These are phyloP conservation scores for Promerops cafer DNA, from an alignment of 2,113 vertebrate species.

Conservation along the genomic window DNA sequence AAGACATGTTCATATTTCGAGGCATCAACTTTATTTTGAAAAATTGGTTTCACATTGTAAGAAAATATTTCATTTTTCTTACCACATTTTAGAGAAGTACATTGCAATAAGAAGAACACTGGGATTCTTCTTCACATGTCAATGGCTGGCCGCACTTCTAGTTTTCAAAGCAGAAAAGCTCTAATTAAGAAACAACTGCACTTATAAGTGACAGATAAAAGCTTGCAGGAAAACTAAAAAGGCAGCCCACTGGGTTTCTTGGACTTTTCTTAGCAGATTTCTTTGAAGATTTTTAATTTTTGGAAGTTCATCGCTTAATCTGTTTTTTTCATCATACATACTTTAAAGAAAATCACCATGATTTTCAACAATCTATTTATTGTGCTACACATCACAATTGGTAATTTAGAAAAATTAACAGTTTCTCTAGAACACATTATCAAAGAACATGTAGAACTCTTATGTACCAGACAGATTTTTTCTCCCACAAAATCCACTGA, in stretches of 20 bases:
- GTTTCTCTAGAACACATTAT: slow-evolving; percentile 42
- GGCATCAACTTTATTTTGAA: not conserved
- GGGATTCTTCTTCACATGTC: not conserved
- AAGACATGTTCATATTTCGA: not conserved
- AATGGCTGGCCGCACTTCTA: not conserved
- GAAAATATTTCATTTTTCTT: not conserved
- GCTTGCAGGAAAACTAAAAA: not conserved
- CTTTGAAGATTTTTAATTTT: not conserved
- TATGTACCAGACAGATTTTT: slow-evolving; percentile 23
- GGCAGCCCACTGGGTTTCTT: not conserved
- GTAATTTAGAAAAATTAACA: slow-evolving; percentile 42
- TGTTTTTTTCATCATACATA: not conserved
- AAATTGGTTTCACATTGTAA: not conserved
- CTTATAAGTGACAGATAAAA: not conserved
- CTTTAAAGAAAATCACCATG: slow-evolving; percentile 14
- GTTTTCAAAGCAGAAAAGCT: not conserved
- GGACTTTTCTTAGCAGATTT: not conserved
- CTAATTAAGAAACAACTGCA: not conserved
- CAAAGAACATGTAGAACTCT: slow-evolving; percentile 11
- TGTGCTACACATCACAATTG: slow-evolving; percentile 22
- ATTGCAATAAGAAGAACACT: not conserved
- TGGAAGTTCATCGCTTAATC: not conserved
- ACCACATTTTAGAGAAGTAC: not conserved
- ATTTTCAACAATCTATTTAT: slow-evolving; percentile 50
- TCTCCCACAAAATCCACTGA: slow-evolving; percentile 49